Base-by-base conservation (phyloP, 2,888 invertebrate species). In the Siphlonurus alternatus region DNA sequence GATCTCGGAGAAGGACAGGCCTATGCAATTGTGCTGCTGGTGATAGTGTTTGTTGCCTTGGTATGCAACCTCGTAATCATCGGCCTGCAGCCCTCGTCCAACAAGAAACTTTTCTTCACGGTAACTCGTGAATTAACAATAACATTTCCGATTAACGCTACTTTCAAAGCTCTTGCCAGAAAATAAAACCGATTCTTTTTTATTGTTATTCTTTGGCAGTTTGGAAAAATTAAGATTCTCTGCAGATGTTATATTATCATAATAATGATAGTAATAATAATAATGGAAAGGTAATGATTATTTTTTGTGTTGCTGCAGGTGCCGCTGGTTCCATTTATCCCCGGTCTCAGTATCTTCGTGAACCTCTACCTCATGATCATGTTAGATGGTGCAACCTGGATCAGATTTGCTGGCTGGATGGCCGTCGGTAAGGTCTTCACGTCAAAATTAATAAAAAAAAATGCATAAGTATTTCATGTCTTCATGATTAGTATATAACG, bases 281-380 rank as follows among this genome's bases (percentile, higher is more conserved):
- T n/a, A n/a, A n/a, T n/a, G n/a, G n/a, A n/a, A n/a, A n/a, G n/a
- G n/a, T n/a, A n/a, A n/a, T n/a, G n/a, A n/a, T n/a, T n/a, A n/a
- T n/a, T n/a, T n/a, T n/a, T n/a, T n/a, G n/a, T n/a, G 10, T 15
- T 15, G 10, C 53, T 15, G 66, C 70, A 89, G 89, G 89, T 93
- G 24, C 94, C 94, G 0, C 76, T 88, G 62, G 90, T 95, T 10
- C 95, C 95, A 0, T 74, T 89, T 59, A 79, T 95, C 67, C 94
- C 95, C 2, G 87, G 86, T 70, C 72, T 91, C 3, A 93, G 93
- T 75, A 85, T 93, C 59, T 83, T 92, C 67, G 86, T 91, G 71
- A 96, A 96, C 77, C 77, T 93, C 63, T 93, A 93, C 76, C 79
- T 96, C 63, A 95, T 95, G 94, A 82, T 91, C 71, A 89, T 93